These are phyloP conservation scores for Octodonta nipae DNA, from an alignment of 2,888 invertebrate genomes.

Conservation along the genomic window DNA sequence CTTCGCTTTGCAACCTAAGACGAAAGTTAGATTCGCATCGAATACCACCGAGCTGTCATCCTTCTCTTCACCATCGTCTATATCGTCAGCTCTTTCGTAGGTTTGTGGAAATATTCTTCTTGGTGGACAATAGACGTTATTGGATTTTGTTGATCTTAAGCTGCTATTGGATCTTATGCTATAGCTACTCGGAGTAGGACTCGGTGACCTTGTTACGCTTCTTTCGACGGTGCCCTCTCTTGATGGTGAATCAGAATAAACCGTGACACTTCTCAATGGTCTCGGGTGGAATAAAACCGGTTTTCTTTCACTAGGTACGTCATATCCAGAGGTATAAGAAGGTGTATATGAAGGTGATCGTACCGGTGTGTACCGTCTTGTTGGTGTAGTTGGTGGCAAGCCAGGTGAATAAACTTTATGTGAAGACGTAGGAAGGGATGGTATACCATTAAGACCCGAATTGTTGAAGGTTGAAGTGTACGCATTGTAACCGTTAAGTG, in stretches of 20 bases:
- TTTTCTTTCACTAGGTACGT: conserved; percentile 18
- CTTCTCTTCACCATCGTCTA: conserved; percentile 42
- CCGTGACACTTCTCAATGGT: conserved; percentile 33
- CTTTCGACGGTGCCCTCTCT: conserved; percentile 11
- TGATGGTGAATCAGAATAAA: conserved; percentile 19
- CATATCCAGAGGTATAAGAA: conserved; percentile 18
- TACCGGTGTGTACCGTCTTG: conserved; percentile 14
- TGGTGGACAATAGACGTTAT: conserved; percentile 40
- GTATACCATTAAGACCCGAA: conserved; percentile 10
- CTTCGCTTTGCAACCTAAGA: conserved; percentile 60
- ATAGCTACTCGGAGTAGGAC: conserved; percentile 14
- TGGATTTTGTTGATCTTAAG: conserved; percentile 24
- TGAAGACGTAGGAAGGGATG: conserved; percentile 5
- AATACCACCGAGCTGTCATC: conserved; percentile 63
- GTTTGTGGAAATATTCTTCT: conserved; percentile 57
- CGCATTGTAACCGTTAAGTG: conserved; percentile 11
- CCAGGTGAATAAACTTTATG: conserved; percentile 7
- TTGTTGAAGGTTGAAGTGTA: conserved; percentile 13
- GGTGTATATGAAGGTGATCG: conserved; percentile 11
- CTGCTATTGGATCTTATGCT: conserved; percentile 27
- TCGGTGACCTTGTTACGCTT: conserved; percentile 19
- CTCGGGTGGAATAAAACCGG: conserved; percentile 25
- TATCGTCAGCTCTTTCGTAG: conserved; percentile 30
- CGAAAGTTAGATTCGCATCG: conserved; percentile 68
- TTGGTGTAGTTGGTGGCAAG: conserved; percentile 16